A percentile compares a stretch with the other conserved stretches of the same genome.
Evolutionary conservation across 1,140 invertebrate genomes (phyloP).

Genomic region (Vollenhovia emeryi): DNA sequence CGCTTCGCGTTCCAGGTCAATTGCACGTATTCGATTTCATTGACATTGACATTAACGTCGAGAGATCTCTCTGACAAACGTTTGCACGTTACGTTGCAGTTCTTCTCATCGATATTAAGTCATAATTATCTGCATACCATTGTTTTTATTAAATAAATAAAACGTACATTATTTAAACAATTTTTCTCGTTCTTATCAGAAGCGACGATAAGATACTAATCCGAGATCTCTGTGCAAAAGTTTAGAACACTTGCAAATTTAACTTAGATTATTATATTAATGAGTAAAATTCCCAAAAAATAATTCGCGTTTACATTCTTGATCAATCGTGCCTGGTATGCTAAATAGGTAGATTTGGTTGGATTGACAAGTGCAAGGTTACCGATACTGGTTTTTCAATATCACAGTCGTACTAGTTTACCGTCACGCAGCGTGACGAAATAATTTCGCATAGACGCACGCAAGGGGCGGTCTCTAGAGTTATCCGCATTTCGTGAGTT

Average conservation of each 20-base stretch:
- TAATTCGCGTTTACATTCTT: background rate
- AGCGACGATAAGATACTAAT: background rate
- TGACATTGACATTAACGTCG: slow-evolving; percentile 20
- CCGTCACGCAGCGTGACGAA: slow-evolving; percentile 7
- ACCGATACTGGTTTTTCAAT: slow-evolving; percentile 21
- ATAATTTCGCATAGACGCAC: background rate
- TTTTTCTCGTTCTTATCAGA: background rate
- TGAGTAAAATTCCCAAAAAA: background rate
- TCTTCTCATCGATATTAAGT: background rate
- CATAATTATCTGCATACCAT: background rate
- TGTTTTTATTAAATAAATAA: background rate
- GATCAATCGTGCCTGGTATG: background rate
- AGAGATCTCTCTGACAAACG: background rate
- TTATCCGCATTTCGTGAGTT: background rate
- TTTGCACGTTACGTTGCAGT: background rate
- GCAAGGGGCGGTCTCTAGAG: background rate
- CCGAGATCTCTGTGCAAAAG: background rate
- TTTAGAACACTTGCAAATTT: background rate
- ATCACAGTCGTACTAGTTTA: background rate
- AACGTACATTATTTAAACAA: background rate
- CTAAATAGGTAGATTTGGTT: background rate
- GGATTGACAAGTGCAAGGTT: slow-evolving; percentile 7
- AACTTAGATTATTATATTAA: background rate
- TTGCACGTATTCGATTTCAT: slow-evolving; percentile 29
- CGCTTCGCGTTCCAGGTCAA: background rate